Conservation (phyloP, 2,113 vertebrate genomes). For the Apteryx mantelli region DNA sequence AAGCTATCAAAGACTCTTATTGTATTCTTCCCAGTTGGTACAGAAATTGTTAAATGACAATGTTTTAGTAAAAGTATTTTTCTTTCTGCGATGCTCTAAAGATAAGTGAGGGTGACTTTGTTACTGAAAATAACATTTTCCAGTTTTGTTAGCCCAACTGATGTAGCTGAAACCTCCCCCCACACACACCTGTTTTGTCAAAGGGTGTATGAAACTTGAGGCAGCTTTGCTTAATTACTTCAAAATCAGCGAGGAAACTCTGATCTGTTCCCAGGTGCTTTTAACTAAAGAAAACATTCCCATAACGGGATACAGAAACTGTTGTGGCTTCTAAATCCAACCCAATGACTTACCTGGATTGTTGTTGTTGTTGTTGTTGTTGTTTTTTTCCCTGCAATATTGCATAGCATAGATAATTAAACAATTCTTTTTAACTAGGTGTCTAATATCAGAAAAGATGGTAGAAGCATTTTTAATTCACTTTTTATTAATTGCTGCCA, state of each 20-base stretch:
- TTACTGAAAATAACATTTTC: background rate
- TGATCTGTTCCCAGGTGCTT: background rate
- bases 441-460: background rate
- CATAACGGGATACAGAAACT: background rate
- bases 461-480: background rate
- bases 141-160: background rate
- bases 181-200: background rate
- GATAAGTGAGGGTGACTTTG: background rate
- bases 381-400: background rate
- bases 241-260: background rate
- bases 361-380: background rate
- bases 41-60: background rate
- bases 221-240: background rate
- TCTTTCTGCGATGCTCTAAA: background rate
- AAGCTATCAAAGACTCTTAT: background rate
- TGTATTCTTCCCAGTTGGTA: background rate
- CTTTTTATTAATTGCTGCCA: background rate
- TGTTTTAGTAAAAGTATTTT: background rate
- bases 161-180: accelerated
- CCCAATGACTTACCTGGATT: background rate
- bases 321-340: background rate
- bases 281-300: background rate
- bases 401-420: background rate
- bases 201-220: background rate
- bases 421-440: background rate